Conservation (phyloP, 2,888 invertebrate species). For the Matsumyia berberina region DNA sequence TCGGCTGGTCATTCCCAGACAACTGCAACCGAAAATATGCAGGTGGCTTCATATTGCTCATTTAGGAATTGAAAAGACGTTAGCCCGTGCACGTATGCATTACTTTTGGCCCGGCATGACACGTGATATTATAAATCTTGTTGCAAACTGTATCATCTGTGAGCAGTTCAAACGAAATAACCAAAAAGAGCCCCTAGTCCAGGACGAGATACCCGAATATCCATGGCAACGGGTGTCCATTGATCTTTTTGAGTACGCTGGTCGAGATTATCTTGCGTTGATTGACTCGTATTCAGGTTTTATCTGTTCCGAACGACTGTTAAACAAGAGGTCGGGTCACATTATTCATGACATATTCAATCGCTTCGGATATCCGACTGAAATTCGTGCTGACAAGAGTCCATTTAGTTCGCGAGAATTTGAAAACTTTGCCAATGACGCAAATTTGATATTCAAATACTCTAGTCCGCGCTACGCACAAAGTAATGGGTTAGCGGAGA, state of each 20-base stretch:
- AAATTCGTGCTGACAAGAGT: constrained; percentile 75
- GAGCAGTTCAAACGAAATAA: constrained; percentile 68
- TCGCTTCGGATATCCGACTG: constrained; percentile 77
- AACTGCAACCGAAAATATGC: constrained; percentile 68
- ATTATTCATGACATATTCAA: constrained; percentile 20
- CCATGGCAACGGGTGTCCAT: constrained; percentile 20
- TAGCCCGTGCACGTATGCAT: constrained; percentile 42
- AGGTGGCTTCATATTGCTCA: constrained; percentile 79
- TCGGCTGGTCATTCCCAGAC: constrained; percentile 68
- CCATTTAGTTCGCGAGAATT: constrained; percentile 65
- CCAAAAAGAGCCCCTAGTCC: constrained; percentile 70
- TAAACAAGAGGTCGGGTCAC: neutral
- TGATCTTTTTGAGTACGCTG: constrained; percentile 44
- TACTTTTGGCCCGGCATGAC: constrained; percentile 80
- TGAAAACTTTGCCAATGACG: constrained; percentile 32
- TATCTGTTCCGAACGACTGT: constrained; percentile 6
- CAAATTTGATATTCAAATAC: constrained; percentile 53
- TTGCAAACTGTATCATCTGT: constrained; percentile 60
- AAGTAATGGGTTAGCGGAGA: constrained; percentile 71
- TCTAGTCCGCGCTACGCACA: constrained; percentile 72
- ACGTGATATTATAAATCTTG: constrained; percentile 77
- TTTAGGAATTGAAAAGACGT: constrained; percentile 47
- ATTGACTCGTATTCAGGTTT: constrained; percentile 61
- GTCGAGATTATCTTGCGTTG: constrained; percentile 17
- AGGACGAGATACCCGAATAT: constrained; percentile 65